These are phyloP conservation scores for Epinotia brunnichana DNA, from an alignment of 2,888 invertebrate species.

Conservation along the genomic window DNA sequence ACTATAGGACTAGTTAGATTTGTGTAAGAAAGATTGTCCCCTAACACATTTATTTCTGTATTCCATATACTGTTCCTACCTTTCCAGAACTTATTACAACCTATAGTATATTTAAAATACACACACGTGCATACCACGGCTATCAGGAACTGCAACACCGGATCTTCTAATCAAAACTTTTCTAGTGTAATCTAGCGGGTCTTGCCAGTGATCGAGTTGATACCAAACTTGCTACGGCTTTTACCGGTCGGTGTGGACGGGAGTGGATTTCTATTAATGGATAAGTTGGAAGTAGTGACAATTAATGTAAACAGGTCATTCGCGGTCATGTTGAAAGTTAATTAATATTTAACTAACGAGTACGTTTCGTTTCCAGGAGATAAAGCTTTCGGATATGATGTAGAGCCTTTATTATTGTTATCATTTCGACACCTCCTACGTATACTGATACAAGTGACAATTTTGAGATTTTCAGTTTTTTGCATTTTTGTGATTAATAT, in stretches of 20 bases:
- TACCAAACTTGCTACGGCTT: slow-evolving; percentile 32
- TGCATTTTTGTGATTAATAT: too few species aligned
- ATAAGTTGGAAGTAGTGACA: slow-evolving; percentile 17
- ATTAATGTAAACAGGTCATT: slow-evolving; percentile 16
- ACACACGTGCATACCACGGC: neutral
- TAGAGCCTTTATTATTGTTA: too few species aligned
- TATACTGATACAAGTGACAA: too few species aligned
- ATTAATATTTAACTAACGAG: neutral
- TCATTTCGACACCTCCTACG: too few species aligned
- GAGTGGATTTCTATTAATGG: slow-evolving; percentile 37
- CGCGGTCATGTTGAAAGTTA: neutral
- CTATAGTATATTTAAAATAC: neutral
- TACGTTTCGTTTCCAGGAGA: too few species aligned
- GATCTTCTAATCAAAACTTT: slow-evolving; percentile 40
- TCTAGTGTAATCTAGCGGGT: slow-evolving; percentile 31
- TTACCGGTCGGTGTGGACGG: slow-evolving; percentile 23
- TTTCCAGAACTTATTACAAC: neutral
- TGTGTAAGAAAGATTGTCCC: too few species aligned
- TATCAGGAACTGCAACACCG: slow-evolving; percentile 3
- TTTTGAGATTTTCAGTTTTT: too few species aligned
- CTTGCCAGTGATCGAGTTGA: slow-evolving; percentile 19
- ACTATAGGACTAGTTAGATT: too few species aligned
- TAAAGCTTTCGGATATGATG: too few species aligned
- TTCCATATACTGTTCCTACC: neutral
- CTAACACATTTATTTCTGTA: too few species aligned